These are phyloP conservation scores for Ursus arctos DNA, from an alignment of 2,113 vertebrate species.

Conservation along the genomic window DNA sequence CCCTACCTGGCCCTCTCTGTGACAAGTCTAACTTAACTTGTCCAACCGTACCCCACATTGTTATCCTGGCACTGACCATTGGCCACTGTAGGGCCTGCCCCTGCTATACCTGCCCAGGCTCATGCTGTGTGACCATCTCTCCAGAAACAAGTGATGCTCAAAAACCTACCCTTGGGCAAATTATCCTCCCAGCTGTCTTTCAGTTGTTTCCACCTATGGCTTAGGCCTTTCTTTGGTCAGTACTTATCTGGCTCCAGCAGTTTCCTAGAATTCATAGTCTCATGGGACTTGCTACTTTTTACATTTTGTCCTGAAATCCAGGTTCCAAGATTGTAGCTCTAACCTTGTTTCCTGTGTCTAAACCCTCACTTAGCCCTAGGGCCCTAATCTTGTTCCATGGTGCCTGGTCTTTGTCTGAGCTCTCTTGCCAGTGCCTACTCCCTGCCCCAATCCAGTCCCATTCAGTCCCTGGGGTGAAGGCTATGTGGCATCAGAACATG, in stretches of 20 bases:
- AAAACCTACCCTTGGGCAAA: not conserved
- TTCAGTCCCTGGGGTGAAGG: not conserved
- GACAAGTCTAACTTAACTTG: not conserved
- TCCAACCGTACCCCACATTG: not conserved
- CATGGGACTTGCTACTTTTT: not conserved
- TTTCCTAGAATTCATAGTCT: not conserved
- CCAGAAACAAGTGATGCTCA: not conserved
- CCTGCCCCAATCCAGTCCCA: not conserved
- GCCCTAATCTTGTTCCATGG: not conserved
- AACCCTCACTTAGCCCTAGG: not conserved
- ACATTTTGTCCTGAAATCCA: not conserved
- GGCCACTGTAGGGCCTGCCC: too few species aligned
- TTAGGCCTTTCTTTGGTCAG: not conserved
- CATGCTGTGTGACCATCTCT: not conserved
- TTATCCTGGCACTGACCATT: not conserved
- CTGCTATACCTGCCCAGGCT: not conserved
- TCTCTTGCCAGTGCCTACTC: not conserved
- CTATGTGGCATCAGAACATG: not conserved
- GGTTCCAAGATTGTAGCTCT: not conserved
- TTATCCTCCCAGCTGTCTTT: not conserved
- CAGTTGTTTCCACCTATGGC: not conserved
- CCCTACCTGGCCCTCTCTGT: not conserved
- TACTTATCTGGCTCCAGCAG: not conserved
- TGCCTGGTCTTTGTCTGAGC: not conserved
- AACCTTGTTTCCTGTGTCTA: not conserved